Percentiles rank a stretch among this genome's conserved stretches.
Evolutionary conservation across 2,888 invertebrate species (phyloP).

Genomic region (Pterostichus madidus): DNA sequence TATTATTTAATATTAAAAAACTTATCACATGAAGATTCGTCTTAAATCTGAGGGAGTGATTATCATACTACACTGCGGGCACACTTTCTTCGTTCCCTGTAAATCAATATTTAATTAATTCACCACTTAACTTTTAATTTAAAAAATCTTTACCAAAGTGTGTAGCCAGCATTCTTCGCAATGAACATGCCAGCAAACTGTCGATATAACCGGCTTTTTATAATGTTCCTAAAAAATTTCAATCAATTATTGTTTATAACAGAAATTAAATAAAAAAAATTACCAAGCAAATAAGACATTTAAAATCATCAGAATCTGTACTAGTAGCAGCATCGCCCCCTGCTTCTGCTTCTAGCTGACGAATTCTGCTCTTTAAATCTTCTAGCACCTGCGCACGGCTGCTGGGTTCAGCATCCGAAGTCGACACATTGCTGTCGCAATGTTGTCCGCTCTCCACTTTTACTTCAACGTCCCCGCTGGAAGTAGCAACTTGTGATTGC

Average conservation of each 20-base stretch:
- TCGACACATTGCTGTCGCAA: constrained; percentile 78
- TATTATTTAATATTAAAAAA: constrained; percentile 67
- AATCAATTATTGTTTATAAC: constrained; percentile 31
- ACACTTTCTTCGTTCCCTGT: constrained; percentile 93
- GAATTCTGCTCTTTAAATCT: constrained; percentile 80
- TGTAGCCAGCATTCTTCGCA: constrained; percentile 87
- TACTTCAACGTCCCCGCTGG: constrained; percentile 76
- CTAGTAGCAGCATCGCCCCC: constrained; percentile 73
- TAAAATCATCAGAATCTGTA: constrained; percentile 80
- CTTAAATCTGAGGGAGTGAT: constrained; percentile 92
- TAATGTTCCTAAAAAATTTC: constrained; percentile 79
- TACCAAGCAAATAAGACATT: constrained; percentile 88
- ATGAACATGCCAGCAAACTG: constrained; percentile 86
- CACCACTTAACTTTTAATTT: constrained; percentile 39
- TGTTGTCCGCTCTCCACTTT: constrained; percentile 75
- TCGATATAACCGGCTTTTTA: constrained; percentile 83
- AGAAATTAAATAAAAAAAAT: constrained; percentile 67
- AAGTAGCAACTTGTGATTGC: constrained; percentile 75
- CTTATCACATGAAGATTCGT: constrained; percentile 90
- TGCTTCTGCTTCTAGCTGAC: constrained; percentile 79
- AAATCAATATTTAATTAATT: constrained; percentile 71
- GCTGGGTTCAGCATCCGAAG: constrained; percentile 77
- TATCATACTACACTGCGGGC: constrained; percentile 96
- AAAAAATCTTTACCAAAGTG: constrained; percentile 77
- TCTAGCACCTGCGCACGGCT: constrained; percentile 79